Evolutionary conservation across 2,113 vertebrate species (phyloP).

Genomic region (Ranitomeya imitator): DNA sequence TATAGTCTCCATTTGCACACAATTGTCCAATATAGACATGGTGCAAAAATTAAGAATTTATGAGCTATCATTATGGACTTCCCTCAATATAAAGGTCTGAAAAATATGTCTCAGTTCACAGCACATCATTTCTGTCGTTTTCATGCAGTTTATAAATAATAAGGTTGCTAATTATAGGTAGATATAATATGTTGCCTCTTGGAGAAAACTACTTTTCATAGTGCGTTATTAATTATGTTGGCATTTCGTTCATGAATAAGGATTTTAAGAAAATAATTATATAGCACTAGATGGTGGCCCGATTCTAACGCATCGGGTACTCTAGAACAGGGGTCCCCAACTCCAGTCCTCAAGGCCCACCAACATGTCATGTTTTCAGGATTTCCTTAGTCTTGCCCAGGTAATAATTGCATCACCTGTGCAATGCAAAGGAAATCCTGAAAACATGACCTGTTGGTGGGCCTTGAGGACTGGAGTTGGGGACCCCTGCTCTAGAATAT

Average conservation of each 20-base stretch:
- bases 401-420: too few species aligned
- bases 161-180: constrained; percentile 12
- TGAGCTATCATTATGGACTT: constrained; percentile 67
- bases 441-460: too few species aligned
- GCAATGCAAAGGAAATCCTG: too few species aligned
- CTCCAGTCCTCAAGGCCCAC: too few species aligned
- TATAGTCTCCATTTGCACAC: constrained; percentile 70
- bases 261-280: neutral
- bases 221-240: neutral
- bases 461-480: too few species aligned
- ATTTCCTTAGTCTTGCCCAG: too few species aligned
- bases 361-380: too few species aligned
- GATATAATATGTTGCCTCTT: neutral
- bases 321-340: too few species aligned
- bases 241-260: neutral
- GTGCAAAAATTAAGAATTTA: constrained; percentile 68
- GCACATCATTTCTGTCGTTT: constrained; percentile 45
- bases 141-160: constrained; percentile 14
- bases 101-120: constrained; percentile 42
- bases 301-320: too few species aligned
- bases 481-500: too few species aligned
- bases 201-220: neutral
- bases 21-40: constrained; percentile 66
- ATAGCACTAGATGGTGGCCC: too few species aligned
- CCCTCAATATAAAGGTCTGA: constrained; percentile 57